A percentile compares a stretch with the other conserved stretches of the same genome.
phyloP scores from a whole-genome alignment of 2,888 invertebrate species.

The Idaea biselata region DNA sequence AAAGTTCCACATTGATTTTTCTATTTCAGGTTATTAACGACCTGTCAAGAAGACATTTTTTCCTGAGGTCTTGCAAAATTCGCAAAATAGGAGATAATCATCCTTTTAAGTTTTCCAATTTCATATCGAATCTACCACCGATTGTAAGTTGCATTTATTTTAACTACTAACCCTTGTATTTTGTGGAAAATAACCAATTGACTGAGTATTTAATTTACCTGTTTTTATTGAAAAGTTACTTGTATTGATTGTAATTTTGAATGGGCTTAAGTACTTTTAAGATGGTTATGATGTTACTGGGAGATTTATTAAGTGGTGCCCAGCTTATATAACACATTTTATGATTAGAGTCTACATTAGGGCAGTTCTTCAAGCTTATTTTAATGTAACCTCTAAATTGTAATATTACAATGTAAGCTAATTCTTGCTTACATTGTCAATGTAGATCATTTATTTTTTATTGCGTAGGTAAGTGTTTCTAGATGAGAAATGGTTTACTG shows the following conservation, averaged over 20 bases:
- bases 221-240: not conserved
- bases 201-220: not conserved
- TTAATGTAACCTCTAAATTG: slow-evolving; percentile 10
- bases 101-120: slow-evolving; percentile 77
- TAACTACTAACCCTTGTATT: not conserved
- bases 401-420: slow-evolving; percentile 6
- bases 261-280: not conserved
- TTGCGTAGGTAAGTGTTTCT: not conserved
- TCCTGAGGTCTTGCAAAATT: slow-evolving; percentile 65
- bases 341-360: not conserved
- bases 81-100: slow-evolving; percentile 81
- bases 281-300: not conserved
- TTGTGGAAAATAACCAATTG: not conserved
- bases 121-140: slow-evolving; percentile 79
- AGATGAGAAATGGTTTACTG: not conserved
- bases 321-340: not conserved
- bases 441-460: not conserved
- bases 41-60: slow-evolving; percentile 79
- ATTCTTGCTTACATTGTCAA: not conserved
- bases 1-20: slow-evolving; percentile 70
- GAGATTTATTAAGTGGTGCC: not conserved
- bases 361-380: not conserved
- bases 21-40: slow-evolving; percentile 79
- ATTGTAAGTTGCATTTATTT: slow-evolving; percentile 58
- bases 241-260: not conserved